Conservation (phyloP, 2,797 vertebrate genomes). For the Allobates femoralis region DNA sequence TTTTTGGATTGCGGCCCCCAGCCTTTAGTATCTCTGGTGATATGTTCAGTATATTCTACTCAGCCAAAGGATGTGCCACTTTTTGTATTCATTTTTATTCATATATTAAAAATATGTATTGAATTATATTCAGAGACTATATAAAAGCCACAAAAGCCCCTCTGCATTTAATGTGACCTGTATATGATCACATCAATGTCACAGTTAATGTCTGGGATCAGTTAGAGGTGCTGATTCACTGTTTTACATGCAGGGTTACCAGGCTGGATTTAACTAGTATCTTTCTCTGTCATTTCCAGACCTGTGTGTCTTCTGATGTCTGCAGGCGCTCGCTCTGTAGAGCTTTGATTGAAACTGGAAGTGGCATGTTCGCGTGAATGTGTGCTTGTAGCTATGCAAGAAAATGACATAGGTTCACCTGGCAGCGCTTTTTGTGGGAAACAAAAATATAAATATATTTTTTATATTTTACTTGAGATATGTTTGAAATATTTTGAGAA, state of each 20-base stretch:
- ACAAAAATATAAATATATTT: not conserved
- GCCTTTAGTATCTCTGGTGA: no score
- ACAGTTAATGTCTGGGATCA: not conserved
- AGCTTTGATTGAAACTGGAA: slow-evolving; percentile 43
- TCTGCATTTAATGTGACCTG: not conserved
- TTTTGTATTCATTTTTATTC: not conserved
- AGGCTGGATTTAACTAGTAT: slow-evolving; percentile 1
- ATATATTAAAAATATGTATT: not conserved
- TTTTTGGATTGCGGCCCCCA: not conserved
- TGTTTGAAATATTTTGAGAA: not conserved
- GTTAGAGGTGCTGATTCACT: slow-evolving; percentile 16
- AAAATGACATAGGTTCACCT: slow-evolving; percentile 29
- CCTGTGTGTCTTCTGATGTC: slow-evolving; percentile 35
- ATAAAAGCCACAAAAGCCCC: not conserved
- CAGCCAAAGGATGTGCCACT: not conserved
- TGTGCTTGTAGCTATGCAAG: slow-evolving; percentile 28
- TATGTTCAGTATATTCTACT: no score
- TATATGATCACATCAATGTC: slow-evolving; percentile 4
- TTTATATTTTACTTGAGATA: not conserved
- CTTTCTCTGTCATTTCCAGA: slow-evolving; percentile 23
- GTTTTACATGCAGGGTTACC: not conserved
- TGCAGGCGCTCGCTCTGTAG: slow-evolving; percentile 6
- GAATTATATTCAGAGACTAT: no score
- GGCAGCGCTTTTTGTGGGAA: not conserved
- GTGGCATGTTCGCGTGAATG: slow-evolving; percentile 31